These are phyloP conservation scores for Rotaria magnacalcarata DNA, from an alignment of 2,888 invertebrate genomes.

Conservation along the genomic window DNA sequence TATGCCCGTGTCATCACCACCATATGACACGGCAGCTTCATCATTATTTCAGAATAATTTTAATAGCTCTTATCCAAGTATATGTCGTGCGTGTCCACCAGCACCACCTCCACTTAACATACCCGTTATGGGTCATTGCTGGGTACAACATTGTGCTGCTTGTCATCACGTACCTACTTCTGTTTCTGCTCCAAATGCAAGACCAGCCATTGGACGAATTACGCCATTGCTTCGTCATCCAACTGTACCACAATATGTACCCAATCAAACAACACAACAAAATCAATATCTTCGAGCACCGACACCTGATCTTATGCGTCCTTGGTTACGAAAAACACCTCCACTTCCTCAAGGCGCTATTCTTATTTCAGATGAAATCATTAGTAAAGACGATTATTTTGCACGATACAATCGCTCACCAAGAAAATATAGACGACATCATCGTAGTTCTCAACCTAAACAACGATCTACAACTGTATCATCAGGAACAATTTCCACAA, in stretches of 20 bases:
- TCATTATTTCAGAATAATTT: not conserved
- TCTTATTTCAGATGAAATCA: not conserved
- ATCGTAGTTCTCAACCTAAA: not conserved
- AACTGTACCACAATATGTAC: conserved; percentile 8
- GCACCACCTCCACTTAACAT: not conserved
- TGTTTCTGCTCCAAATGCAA: not conserved
- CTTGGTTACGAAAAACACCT: conserved; percentile 12
- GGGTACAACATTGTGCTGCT: conserved; percentile 18
- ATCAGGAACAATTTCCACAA: not conserved
- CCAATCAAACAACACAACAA: not conserved
- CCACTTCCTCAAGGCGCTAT: conserved; percentile 1
- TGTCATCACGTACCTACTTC: not conserved
- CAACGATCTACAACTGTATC: not conserved
- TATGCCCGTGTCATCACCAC: not conserved
- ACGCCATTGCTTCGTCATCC: conserved; percentile 31
- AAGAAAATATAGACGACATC: not conserved
- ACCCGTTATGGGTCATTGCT: not conserved
- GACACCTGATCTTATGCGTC: not conserved
- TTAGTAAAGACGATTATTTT: not conserved
- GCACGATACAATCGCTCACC: not conserved
- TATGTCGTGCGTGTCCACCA: conserved; percentile 21
- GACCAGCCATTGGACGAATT: not conserved
- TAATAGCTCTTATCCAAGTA: not conserved
- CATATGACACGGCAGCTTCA: not conserved
- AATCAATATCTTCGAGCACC: not conserved